Evolutionary conservation across 2,113 vertebrate species (phyloP).

Genomic region (Atractosteus spatula): DNA sequence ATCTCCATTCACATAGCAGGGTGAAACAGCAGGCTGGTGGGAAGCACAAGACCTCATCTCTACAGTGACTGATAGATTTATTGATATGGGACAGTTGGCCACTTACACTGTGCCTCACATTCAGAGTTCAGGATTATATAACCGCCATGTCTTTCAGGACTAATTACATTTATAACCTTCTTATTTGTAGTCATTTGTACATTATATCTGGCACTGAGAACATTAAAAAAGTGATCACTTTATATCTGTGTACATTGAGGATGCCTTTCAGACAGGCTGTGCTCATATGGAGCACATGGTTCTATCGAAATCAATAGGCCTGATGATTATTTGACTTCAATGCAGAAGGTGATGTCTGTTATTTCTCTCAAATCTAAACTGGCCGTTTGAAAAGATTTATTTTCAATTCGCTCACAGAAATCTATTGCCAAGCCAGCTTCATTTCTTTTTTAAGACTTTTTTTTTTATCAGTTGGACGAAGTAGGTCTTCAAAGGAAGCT

Average conservation of each 20-base stretch:
- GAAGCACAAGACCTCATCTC: neutral
- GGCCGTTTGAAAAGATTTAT: too few species aligned
- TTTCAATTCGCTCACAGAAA: too few species aligned
- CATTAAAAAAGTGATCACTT: too few species aligned
- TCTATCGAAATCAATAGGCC: too few species aligned
- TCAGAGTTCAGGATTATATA: neutral
- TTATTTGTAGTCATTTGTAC: neutral
- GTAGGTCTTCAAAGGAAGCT: slow-evolving; percentile 8
- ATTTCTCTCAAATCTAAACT: too few species aligned
- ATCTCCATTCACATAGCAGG: slow-evolving; percentile 10
- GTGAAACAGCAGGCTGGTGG: neutral
- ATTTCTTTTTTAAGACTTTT: neutral
- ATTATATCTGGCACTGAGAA: too few species aligned
- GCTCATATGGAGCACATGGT: too few species aligned
- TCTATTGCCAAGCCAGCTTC: neutral
- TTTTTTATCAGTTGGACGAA: slow-evolving; percentile 6
- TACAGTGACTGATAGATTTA: slow-evolving; percentile 16
- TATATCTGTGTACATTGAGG: too few species aligned
- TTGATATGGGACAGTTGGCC: neutral
- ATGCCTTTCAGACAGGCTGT: too few species aligned
- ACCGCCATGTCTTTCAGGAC: neutral
- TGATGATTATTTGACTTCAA: too few species aligned
- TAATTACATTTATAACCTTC: neutral
- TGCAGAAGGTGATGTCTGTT: too few species aligned
- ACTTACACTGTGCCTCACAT: neutral